Percentiles rank a stretch among this genome's conserved stretches.
Conservation (phyloP, 1,140 invertebrate genomes). For the Samia ricini region DNA sequence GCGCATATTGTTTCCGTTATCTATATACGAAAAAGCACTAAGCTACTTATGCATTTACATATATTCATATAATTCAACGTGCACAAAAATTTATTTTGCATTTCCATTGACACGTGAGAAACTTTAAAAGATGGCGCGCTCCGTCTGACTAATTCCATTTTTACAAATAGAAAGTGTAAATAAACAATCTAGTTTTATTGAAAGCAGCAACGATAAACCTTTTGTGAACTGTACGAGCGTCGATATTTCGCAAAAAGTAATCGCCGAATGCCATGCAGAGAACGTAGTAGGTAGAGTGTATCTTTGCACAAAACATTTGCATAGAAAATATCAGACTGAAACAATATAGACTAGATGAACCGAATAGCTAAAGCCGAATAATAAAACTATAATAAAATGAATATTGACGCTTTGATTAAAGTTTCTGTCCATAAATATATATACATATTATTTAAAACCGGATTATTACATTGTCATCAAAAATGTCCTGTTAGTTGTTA, state of each 20-base stretch:
- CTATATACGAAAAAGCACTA: no score
- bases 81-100: no score
- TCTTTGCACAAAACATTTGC: slow-evolving; percentile 41
- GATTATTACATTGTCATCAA: no score
- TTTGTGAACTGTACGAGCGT: not conserved
- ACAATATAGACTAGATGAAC: slow-evolving; percentile 50
- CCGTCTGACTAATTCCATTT: not conserved
- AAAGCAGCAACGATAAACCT: not conserved
- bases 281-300: slow-evolving; percentile 22
- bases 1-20: no score
- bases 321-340: slow-evolving; percentile 53
- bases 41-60: no score
- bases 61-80: no score
- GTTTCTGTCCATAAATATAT: not conserved
- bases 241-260: not conserved
- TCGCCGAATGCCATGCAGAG: not conserved
- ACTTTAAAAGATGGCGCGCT: no score
- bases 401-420: slow-evolving; percentile 1
- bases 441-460: no score
- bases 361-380: slow-evolving; percentile 33
- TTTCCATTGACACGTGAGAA: no score
- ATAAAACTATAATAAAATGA: slow-evolving; percentile 13
- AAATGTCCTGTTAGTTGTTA: no score
- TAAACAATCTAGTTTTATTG: not conserved
- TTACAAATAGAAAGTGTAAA: not conserved